These are phyloP conservation scores for Tetranychus urticae DNA, from an alignment of 1,140 invertebrate species.

Conservation along the genomic window DNA sequence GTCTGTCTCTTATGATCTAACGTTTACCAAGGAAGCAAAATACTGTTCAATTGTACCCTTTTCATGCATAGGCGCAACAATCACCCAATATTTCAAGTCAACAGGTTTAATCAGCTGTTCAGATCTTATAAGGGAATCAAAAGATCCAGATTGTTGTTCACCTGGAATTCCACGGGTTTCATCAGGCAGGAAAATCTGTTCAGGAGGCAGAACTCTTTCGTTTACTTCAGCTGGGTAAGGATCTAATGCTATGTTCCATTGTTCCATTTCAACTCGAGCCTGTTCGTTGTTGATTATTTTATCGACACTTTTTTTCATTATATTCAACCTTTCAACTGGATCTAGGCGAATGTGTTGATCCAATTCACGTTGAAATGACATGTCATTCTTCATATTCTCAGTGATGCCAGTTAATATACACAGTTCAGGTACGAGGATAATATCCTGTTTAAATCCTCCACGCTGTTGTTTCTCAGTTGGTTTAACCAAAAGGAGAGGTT, in stretches of 20 bases:
- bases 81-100: background rate
- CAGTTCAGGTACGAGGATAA: conserved; percentile 20
- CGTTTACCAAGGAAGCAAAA: conserved; percentile 11
- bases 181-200: background rate
- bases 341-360: conserved; percentile 40
- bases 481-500: conserved; percentile 18
- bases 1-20: conserved; percentile 21
- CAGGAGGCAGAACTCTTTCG: conserved; percentile 16
- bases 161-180: background rate
- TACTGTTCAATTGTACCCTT: background rate
- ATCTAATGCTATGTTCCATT: conserved; percentile 23
- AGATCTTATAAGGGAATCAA: too few species aligned
- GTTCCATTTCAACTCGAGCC: conserved; percentile 19
- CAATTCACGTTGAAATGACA: conserved; percentile 28
- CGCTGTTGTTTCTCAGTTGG: conserved; percentile 9
- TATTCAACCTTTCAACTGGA: conserved; percentile 4
- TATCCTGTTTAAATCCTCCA: background rate
- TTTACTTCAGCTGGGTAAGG: conserved; percentile 19
- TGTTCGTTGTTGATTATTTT: conserved; percentile 18
- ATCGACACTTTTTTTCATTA: conserved; percentile 11
- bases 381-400: conserved; percentile 14
- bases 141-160: too few species aligned
- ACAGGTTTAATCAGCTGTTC: background rate
- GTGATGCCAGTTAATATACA: conserved; percentile 20
- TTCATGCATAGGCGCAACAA: background rate